Evolutionary conservation across 1,140 invertebrate genomes (phyloP).

Genomic region (Drosophila chauvacae): DNA sequence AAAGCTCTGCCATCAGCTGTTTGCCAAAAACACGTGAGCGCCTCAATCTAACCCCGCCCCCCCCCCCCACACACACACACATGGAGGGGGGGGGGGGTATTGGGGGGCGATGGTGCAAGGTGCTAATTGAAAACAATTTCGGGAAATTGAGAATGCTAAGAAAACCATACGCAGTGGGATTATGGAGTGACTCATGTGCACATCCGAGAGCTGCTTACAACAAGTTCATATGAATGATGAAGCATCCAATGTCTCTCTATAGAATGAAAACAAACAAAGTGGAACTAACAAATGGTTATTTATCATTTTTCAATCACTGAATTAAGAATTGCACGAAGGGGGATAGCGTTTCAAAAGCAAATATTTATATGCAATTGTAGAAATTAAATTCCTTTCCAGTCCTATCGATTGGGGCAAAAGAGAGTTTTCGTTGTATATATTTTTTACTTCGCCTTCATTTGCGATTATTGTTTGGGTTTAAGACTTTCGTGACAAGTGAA

Average conservation of each 20-base stretch:
- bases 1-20: slow-evolving; percentile 35
- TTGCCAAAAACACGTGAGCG: slow-evolving; percentile 31
- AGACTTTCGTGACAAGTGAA: no score
- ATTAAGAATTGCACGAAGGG: background rate
- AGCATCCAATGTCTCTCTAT: background rate
- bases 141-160: background rate
- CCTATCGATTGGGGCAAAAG: no score
- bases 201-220: background rate
- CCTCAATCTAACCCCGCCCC: background rate
- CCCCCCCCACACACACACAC: no score
- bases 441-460: no score
- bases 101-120: no score
- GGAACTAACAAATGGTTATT: background rate
- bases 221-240: background rate
- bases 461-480: no score
- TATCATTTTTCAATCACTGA: background rate
- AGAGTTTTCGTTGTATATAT: no score
- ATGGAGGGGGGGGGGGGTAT: no score
- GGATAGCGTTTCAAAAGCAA: no score
- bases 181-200: slow-evolving; percentile 8
- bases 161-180: slow-evolving; percentile 3
- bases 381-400: no score
- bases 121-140: slow-evolving; percentile 8
- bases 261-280: background rate
- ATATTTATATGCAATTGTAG: no score